A percentile compares a stretch with the other conserved stretches of the same genome.
Conservation (phyloP, 2,113 vertebrate species). For the Ovis canadensis region DNA sequence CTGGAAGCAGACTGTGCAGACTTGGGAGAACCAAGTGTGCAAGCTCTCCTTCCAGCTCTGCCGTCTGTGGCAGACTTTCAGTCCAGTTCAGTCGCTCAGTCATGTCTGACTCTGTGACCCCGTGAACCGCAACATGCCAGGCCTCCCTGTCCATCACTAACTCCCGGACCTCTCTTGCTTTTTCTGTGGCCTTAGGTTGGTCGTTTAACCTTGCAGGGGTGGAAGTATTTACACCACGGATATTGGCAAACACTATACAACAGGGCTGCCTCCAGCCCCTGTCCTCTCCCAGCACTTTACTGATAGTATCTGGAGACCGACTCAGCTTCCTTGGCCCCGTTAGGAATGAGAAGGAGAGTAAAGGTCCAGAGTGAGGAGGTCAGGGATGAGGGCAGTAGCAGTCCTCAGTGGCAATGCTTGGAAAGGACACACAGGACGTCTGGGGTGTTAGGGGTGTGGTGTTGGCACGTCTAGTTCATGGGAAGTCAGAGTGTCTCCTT, state of each 20-base stretch:
- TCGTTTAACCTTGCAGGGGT: neutral
- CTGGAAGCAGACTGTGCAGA: too few relatives aligned
- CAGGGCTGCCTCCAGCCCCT: neutral
- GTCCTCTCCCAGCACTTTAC: neutral
- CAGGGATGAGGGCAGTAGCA: accelerated
- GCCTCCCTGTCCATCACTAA: neutral
- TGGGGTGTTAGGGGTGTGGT: accelerated
- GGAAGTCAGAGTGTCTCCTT: neutral
- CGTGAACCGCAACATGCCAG: neutral
- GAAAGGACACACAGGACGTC: neutral
- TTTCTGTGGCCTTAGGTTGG: neutral
- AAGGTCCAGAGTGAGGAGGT: neutral
- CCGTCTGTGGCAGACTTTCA: neutral
- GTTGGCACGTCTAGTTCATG: neutral
- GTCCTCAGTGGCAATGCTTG: neutral
- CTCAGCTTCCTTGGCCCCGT: neutral
- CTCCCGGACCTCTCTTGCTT: neutral
- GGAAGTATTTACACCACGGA: neutral
- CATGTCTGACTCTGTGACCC: neutral
- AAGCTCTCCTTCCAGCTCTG: neutral
- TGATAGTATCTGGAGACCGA: neutral
- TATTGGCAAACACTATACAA: neutral
- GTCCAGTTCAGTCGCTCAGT: neutral
- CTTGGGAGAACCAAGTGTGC: neutral
- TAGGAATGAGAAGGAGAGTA: neutral